These are phyloP conservation scores for Neocrepidodera transversa DNA, from an alignment of 2,888 invertebrate genomes.

Conservation along the genomic window DNA sequence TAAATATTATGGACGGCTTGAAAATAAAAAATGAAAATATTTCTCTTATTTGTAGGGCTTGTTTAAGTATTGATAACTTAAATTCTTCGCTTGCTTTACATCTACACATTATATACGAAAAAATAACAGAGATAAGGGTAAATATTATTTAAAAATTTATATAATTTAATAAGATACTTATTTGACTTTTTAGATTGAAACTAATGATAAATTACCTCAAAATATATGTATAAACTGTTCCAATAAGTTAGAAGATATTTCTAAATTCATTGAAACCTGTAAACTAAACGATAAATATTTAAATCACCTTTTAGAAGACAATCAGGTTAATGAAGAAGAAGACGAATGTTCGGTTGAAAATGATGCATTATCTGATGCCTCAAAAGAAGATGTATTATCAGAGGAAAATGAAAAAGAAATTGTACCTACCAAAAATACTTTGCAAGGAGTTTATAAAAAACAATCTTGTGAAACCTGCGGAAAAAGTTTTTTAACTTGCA, in stretches of 20 bases:
- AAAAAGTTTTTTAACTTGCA: slow-evolving; percentile 29
- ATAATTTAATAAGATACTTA: background rate
- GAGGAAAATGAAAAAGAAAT: background rate
- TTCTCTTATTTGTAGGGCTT: slow-evolving; percentile 28
- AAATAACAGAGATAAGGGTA: slow-evolving; percentile 32
- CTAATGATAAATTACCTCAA: slow-evolving; percentile 20
- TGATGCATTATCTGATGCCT: background rate
- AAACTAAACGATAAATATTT: slow-evolving; percentile 27
- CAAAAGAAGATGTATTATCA: background rate
- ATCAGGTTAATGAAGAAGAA: slow-evolving; percentile 3
- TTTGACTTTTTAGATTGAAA: slow-evolving; percentile 18
- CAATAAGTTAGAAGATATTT: slow-evolving; percentile 25
- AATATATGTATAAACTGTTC: slow-evolving; percentile 28
- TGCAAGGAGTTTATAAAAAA: background rate
- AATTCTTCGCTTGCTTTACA: slow-evolving; percentile 8
- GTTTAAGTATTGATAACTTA: slow-evolving; percentile 24
- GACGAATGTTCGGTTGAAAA: slow-evolving; percentile 4
- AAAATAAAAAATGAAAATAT: slow-evolving; percentile 3
- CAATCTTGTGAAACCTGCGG: slow-evolving; percentile 28
- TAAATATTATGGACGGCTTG: no score
- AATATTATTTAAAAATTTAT: background rate
- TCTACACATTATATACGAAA: slow-evolving; percentile 23
- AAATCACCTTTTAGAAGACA: slow-evolving; percentile 2
- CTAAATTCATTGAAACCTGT: slow-evolving; percentile 25
- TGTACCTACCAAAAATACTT: background rate